Evolutionary conservation across 2,113 vertebrate species (phyloP).

Genomic region (Crotalus viridis): DNA sequence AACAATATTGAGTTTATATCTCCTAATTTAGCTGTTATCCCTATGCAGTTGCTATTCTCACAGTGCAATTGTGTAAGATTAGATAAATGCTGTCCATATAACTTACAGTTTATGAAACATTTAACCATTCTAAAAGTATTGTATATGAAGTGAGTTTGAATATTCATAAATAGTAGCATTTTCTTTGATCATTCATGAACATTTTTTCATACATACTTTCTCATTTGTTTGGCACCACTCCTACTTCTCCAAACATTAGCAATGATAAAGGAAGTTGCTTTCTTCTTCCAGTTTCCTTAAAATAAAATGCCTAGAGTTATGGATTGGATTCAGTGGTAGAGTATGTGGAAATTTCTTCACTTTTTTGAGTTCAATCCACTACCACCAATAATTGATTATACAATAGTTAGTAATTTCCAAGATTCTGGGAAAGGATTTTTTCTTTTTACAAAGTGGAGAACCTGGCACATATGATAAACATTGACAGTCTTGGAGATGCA

Average conservation of each 20-base stretch:
- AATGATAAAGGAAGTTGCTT: too few species aligned
- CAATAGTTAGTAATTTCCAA: not conserved
- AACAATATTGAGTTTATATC: not conserved
- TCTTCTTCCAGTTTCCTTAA: not conserved
- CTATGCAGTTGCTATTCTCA: not conserved
- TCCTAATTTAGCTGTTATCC: not conserved
- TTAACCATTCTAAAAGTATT: too few species aligned
- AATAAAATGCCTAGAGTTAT: not conserved
- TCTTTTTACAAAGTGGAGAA: not conserved
- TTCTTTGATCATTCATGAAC: not conserved
- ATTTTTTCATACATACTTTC: not conserved
- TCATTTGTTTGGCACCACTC: too few species aligned
- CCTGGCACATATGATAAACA: not conserved
- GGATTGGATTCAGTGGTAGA: not conserved
- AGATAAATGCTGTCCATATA: not conserved
- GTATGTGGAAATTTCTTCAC: too few species aligned
- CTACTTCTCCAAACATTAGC: too few species aligned
- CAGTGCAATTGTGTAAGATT: not conserved
- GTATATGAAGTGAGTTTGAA: not conserved
- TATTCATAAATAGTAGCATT: not conserved
- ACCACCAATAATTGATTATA: not conserved
- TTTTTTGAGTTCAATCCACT: not conserved
- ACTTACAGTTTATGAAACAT: not conserved
- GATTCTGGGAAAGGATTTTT: not conserved
- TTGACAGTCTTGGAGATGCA: not conserved